These are phyloP conservation scores for Vulpes vulpes DNA, from an alignment of 2,113 vertebrate genomes.

Conservation along the genomic window DNA sequence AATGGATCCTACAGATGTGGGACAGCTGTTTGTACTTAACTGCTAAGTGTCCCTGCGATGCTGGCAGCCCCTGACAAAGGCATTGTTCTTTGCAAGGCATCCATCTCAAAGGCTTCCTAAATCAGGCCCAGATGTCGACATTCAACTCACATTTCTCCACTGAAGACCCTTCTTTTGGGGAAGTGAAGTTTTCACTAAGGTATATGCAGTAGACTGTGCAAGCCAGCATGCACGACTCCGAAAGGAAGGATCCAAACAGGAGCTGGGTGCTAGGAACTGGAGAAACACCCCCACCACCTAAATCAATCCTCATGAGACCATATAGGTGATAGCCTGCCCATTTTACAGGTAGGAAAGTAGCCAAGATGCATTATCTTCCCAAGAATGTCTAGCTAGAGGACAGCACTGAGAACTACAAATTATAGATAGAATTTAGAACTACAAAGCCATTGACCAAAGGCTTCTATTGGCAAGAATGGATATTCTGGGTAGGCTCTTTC, in stretches of 20 bases:
- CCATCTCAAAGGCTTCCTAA: conserved; percentile 71
- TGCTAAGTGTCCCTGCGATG: conserved; percentile 62
- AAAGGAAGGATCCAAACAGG: neutral
- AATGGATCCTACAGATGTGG: conserved; percentile 71
- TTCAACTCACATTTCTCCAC: conserved; percentile 33
- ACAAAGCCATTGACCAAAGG: neutral
- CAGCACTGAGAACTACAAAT: no score
- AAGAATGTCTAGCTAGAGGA: neutral
- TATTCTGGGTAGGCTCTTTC: no score
- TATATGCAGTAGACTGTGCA: neutral
- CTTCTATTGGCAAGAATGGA: no score
- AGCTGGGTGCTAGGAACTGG: neutral
- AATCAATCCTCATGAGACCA: neutral
- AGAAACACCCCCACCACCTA: neutral
- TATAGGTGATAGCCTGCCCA: neutral
- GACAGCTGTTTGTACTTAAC: conserved; percentile 79
- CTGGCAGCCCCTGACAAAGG: conserved; percentile 72
- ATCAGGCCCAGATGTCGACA: conserved; percentile 77
- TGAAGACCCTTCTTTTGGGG: conserved; percentile 37
- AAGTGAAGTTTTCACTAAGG: neutral
- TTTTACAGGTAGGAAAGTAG: neutral
- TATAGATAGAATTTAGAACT: neutral
- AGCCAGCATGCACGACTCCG: neutral
- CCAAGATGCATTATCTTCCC: no score
- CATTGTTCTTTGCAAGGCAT: conserved; percentile 63